Evolutionary conservation across 37 sponge, comb jelly and placozoan species (phyloP), one percentile per base, ranked within the genome.

Genomic region (Beroe forskalii): DNA sequence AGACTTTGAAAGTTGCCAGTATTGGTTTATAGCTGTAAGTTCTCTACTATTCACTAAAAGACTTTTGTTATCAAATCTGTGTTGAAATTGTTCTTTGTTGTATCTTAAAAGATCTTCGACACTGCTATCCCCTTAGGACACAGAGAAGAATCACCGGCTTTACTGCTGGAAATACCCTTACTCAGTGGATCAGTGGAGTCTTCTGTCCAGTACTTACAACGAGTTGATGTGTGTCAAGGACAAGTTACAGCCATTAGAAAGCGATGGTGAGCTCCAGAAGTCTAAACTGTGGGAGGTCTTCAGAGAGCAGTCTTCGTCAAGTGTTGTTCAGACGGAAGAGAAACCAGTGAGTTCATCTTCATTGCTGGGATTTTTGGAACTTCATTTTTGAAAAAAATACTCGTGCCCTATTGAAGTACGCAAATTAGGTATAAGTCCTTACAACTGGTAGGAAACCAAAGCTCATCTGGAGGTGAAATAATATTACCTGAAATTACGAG

Each of bases 121-220:
- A n/a, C n/a, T n/a, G n/a, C n/a, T n/a, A n/a, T n/a, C n/a, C n/a
- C n/a, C 31, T 80, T 48, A 80, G 86, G 86, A 80, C 55, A 1
- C 25, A 25, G 86, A 80, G 55, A 80, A 80, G 35, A 44, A 23
- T n/a, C 86, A 80, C 86, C 40, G 86, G 30, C 48, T 80, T 24
- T 80, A 80, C 86, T 23, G 44, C 38, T 80, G 86, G 86, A 41
- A 44, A 3, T 44, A 41, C 35, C 86, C 86, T 48, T 80, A 80
- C 30, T 23, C n/a, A 2, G 3, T 3, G 19, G 25, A 41, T 4
- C 25, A 41, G 4, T 80, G 86, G 86, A 38, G 38, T 25, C 55
- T 80, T 8, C 40, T 80, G 12, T 80, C 86, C 19, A n/a, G 38
- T 8, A n/a, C 44, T 22, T 44, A 43, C 86, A 42, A 32, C 1